Conservation (phyloP, 1,140 invertebrate species). For the Vanessa atalanta region DNA sequence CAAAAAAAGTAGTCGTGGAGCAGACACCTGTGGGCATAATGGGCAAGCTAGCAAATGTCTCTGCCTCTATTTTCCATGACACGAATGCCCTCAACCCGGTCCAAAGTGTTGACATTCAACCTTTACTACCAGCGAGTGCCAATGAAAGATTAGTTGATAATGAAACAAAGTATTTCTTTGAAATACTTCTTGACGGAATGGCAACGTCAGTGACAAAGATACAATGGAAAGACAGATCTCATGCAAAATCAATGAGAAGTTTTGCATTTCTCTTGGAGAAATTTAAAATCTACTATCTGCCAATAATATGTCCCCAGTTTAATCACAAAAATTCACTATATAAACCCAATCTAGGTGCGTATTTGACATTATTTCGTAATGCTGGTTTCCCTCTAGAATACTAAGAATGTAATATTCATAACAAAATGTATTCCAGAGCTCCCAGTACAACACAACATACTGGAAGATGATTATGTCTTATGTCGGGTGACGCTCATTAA, state of each 20-base stretch:
- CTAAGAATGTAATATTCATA: background rate
- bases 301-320: conserved; percentile 94
- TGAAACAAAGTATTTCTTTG: conserved; percentile 92
- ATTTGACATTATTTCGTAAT: conserved; percentile 2
- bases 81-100: conserved; percentile 86
- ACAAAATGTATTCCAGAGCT: conserved; percentile 73
- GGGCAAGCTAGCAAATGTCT: conserved; percentile 78
- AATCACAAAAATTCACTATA: conserved; percentile 92
- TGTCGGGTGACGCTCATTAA: conserved; percentile 93
- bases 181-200: conserved; percentile 94
- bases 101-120: conserved; percentile 89
- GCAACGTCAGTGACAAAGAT: conserved; percentile 93
- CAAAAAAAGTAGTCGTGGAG: conserved; percentile 73
- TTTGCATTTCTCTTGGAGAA: conserved; percentile 96
- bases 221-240: conserved; percentile 93
- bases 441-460: conserved; percentile 79
- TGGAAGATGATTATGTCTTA: conserved; percentile 85
- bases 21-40: conserved; percentile 74
- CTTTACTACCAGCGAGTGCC: conserved; percentile 90
- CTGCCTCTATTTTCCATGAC: conserved; percentile 84
- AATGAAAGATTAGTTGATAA: conserved; percentile 95
- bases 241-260: conserved; percentile 87
- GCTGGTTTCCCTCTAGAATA: background rate
- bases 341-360: conserved; percentile 90
- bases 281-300: conserved; percentile 95